Evolutionary conservation across 2,113 vertebrate genomes (phyloP).

Genomic region (Oceanites oceanicus): DNA sequence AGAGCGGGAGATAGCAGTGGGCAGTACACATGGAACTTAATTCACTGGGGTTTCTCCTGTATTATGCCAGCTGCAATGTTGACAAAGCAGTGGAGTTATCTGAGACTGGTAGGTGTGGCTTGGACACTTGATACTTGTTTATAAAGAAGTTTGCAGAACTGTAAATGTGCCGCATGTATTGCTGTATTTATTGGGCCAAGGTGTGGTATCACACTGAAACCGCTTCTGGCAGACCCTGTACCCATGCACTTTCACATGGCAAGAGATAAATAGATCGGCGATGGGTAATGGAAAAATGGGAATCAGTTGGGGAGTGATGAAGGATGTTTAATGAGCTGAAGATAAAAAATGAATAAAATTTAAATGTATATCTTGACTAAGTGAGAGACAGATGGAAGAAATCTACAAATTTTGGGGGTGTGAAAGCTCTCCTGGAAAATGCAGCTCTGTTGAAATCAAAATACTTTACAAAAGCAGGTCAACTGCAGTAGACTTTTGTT

Average conservation of each 20-base stretch:
- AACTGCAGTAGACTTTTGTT: conserved; percentile 1
- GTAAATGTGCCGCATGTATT: background rate
- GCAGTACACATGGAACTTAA: background rate
- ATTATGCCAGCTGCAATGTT: background rate
- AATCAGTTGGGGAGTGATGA: background rate
- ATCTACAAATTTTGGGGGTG: conserved; percentile 43
- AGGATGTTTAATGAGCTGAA: conserved; percentile 14
- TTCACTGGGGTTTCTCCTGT: background rate
- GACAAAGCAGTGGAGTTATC: background rate
- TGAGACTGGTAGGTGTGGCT: background rate
- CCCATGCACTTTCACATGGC: fast-evolving
- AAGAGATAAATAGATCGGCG: background rate
- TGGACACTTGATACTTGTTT: background rate
- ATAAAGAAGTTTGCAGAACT: background rate
- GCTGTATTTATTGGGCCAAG: background rate
- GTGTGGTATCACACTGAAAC: background rate
- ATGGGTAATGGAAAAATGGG: background rate
- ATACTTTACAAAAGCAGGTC: conserved; percentile 37
- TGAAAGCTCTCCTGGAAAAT: conserved; percentile 44
- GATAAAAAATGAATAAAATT: conserved; percentile 40
- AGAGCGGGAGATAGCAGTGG: background rate
- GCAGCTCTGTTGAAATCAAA: conserved; percentile 50
- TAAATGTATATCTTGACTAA: conserved; percentile 15
- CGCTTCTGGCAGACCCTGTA: background rate
- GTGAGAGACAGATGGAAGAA: conserved; percentile 42